Conservation (phyloP, 1,140 invertebrate species). For the Aplysia californica region DNA sequence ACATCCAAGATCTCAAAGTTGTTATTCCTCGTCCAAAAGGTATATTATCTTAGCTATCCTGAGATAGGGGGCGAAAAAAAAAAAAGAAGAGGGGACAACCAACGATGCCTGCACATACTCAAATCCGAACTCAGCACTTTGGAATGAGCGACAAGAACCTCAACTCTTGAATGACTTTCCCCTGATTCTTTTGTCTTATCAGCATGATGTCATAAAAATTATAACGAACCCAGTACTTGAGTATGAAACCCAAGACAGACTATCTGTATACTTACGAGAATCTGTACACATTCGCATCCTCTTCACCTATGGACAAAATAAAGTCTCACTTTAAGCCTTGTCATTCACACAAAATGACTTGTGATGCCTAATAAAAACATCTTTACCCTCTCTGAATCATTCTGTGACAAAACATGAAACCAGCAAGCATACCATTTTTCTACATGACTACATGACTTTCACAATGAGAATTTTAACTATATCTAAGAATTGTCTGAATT, state of each 20-base stretch:
- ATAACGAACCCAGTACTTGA: neutral
- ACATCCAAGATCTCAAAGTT: no score
- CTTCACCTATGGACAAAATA: conserved; percentile 50
- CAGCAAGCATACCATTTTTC: neutral
- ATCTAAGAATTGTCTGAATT: no score
- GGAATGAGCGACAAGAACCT: neutral
- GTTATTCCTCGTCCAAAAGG: no score
- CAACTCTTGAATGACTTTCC: no score
- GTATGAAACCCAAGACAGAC: neutral
- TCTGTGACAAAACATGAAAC: neutral
- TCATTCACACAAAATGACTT: neutral
- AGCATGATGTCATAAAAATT: no score
- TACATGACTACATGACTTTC: neutral
- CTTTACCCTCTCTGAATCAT: neutral
- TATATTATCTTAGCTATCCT: no score
- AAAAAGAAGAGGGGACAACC: neutral
- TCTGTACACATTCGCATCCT: conserved; percentile 60
- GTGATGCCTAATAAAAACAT: neutral
- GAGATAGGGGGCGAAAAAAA: no score
- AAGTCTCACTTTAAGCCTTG: neutral
- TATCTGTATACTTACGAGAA: conserved; percentile 58
- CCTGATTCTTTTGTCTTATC: no score
- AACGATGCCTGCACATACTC: neutral
- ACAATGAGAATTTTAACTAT: neutral
- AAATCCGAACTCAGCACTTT: neutral